Conservation (phyloP, 1,140 invertebrate genomes). For the Saccostrea glomerata region DNA sequence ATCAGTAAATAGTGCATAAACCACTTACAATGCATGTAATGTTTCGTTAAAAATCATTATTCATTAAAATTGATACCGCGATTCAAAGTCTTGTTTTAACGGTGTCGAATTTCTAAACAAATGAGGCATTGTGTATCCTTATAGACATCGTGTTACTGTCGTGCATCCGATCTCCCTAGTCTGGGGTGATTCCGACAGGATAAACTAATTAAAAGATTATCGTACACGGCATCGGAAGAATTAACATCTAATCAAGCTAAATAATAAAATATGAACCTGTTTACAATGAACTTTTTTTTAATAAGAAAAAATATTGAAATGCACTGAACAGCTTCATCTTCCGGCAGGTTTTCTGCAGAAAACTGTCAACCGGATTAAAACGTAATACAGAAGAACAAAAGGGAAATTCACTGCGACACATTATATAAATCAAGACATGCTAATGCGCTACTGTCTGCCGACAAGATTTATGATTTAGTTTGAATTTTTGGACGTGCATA, state of each 20-base stretch:
- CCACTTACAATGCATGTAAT: not conserved
- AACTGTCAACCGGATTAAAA: not conserved
- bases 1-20: conserved; percentile 5
- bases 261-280: not conserved
- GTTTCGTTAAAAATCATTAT: conserved; percentile 31
- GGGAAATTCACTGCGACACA: not conserved
- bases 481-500: too few relatives aligned
- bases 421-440: not conserved
- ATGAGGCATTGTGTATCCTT: not conserved
- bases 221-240: not conserved
- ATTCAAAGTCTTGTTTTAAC: conserved; percentile 8
- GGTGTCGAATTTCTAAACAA: conserved; percentile 6
- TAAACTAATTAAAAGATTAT: not conserved
- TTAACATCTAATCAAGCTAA: not conserved
- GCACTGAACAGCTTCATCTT: not conserved
- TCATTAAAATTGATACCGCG: not conserved
- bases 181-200: not conserved
- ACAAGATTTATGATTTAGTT: not conserved
- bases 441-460: not conserved
- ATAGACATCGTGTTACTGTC: not conserved
- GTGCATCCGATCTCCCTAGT: not conserved
- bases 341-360: not conserved
- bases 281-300: not conserved
- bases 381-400: conserved; percentile 1
- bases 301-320: not conserved